Evolutionary conservation across 2,888 invertebrate species (phyloP).

Genomic region (Ophion ellenae): DNA sequence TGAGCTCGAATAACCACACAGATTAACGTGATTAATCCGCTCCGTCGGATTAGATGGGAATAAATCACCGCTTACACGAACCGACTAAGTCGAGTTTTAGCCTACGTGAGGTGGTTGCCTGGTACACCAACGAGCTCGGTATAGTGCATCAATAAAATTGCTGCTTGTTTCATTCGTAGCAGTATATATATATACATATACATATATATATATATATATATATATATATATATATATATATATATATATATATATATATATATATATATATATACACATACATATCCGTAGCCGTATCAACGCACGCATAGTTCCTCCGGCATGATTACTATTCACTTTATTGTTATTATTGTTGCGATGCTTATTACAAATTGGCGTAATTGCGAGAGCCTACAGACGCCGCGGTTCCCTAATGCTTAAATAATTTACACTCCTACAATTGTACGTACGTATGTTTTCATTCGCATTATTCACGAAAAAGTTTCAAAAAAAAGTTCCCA

Average conservation of each 20-base stretch:
- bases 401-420: conserved; percentile 58
- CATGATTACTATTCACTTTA: conserved; percentile 21
- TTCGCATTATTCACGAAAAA: too few species aligned
- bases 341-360: conserved; percentile 25
- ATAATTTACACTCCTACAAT: conserved; percentile 67
- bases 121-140: not conserved
- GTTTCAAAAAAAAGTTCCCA: too few species aligned
- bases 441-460: conserved; percentile 13
- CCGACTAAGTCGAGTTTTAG: conserved; percentile 28
- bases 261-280: not conserved
- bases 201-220: not conserved
- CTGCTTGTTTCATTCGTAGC: conserved; percentile 53
- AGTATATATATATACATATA: not conserved
- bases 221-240: not conserved
- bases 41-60: conserved; percentile 61
- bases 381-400: conserved; percentile 10
- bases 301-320: conserved; percentile 40
- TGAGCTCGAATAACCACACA: conserved; percentile 59
- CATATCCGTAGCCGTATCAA: conserved; percentile 57
- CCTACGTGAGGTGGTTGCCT: not conserved
- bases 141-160: conserved; percentile 60
- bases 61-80: conserved; percentile 61
- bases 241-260: not conserved
- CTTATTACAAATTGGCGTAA: conserved; percentile 32
- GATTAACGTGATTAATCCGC: conserved; percentile 69